Evolutionary conservation across 2,888 invertebrate species (phyloP).

Genomic region (Melanostoma mellinum): DNA sequence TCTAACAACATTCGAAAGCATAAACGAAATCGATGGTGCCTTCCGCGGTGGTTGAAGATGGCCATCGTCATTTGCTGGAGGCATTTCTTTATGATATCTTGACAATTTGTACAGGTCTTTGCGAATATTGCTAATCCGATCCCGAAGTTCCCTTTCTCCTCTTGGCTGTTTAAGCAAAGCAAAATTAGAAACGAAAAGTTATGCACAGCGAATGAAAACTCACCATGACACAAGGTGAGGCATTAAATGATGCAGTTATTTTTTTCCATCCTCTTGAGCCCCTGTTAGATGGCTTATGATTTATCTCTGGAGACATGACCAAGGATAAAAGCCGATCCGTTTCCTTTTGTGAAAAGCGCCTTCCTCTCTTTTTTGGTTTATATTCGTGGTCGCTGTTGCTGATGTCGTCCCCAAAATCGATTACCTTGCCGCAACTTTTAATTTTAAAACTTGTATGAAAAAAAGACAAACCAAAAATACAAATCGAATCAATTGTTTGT

Average conservation of each 20-base stretch:
- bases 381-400: neutral
- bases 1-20: neutral
- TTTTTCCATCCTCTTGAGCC: neutral
- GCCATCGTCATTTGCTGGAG: too few relatives aligned
- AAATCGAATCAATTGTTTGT: too few relatives aligned
- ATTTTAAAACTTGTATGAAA: too few relatives aligned
- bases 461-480: too few relatives aligned
- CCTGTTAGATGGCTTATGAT: neutral
- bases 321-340: constrained; percentile 3
- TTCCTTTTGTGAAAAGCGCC: neutral
- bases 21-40: neutral
- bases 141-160: constrained; percentile 8
- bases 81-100: neutral
- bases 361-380: constrained; percentile 10
- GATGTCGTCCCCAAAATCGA: neutral
- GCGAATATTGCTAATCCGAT: neutral
- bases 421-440: too few relatives aligned
- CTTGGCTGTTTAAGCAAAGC: neutral
- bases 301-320: neutral
- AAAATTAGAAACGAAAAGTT: too few relatives aligned
- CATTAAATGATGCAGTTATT: neutral
- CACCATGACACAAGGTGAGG: neutral
- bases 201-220: neutral
- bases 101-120: constrained; percentile 3
- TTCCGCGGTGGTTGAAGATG: too few relatives aligned